Evolutionary conservation across 1,140 invertebrate genomes (phyloP).

Genomic region (Maconellicoccus hirsutus): DNA sequence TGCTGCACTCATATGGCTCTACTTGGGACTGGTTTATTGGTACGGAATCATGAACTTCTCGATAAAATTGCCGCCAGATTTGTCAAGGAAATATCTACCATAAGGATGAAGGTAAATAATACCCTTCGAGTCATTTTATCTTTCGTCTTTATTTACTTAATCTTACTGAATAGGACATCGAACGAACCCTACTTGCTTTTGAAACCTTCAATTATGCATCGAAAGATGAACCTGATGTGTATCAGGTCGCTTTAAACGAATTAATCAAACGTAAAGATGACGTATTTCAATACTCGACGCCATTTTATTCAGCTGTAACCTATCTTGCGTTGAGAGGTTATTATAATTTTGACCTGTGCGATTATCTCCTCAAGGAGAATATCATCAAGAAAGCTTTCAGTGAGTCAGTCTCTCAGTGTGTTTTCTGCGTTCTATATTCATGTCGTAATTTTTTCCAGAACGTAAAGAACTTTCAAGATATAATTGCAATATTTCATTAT

Average conservation of each 20-base stretch:
- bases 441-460: neutral
- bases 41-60: neutral
- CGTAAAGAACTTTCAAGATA: too few relatives aligned
- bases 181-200: neutral
- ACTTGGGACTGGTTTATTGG: conserved; percentile 19
- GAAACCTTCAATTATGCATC: neutral
- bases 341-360: neutral
- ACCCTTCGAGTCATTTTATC: neutral
- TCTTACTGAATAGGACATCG: neutral
- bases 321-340: neutral
- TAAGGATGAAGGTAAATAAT: neutral
- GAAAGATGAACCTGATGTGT: neutral
- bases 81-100: conserved; percentile 7
- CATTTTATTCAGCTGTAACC: neutral
- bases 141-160: neutral
- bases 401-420: neutral
- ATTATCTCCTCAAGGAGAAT: neutral
- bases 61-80: neutral
- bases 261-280: conserved; percentile 6
- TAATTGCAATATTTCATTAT: too few relatives aligned
- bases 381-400: neutral
- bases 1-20: conserved; percentile 24
- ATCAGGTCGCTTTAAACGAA: neutral
- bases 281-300: neutral
- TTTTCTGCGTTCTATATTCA: neutral